phyloP scores from a whole-genome alignment of 2,888 invertebrate genomes.

The Sclerodermus sp. region DNA sequence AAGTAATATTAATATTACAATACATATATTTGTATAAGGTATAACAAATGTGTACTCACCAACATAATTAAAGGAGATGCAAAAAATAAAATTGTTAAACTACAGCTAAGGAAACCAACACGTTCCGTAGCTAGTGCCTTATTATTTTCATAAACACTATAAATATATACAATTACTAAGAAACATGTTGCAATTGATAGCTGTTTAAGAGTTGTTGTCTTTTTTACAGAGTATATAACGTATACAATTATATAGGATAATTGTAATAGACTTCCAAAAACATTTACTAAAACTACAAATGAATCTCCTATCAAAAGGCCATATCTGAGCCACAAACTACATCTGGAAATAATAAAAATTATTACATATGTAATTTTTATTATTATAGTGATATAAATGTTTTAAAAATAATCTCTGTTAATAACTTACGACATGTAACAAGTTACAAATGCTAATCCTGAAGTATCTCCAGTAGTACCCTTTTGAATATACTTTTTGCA shows the following conservation, averaged over 20 bases:
- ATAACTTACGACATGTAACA: constrained; percentile 74
- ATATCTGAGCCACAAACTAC: constrained; percentile 79
- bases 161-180: constrained; percentile 63
- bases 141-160: constrained; percentile 64
- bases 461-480: constrained; percentile 75
- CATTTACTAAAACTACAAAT: constrained; percentile 75
- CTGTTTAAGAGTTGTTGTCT: constrained; percentile 67
- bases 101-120: constrained; percentile 72
- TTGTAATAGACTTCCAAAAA: constrained; percentile 73
- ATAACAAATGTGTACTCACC: constrained; percentile 51
- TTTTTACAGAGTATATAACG: constrained; percentile 74
- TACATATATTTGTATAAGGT: neutral
- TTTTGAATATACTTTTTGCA: constrained; percentile 76
- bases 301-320: constrained; percentile 73
- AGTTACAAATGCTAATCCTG: constrained; percentile 76
- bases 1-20: constrained; percentile 14
- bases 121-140: constrained; percentile 61
- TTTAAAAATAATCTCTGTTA: neutral
- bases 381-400: neutral
- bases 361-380: neutral
- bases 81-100: constrained; percentile 77
- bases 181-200: constrained; percentile 61
- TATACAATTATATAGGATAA: constrained; percentile 71
- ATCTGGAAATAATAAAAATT: constrained; percentile 60
- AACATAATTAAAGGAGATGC: constrained; percentile 81